These are phyloP conservation scores for Coregonus suidteri DNA, from an alignment of 2,797 vertebrate genomes.

Conservation along the genomic window DNA sequence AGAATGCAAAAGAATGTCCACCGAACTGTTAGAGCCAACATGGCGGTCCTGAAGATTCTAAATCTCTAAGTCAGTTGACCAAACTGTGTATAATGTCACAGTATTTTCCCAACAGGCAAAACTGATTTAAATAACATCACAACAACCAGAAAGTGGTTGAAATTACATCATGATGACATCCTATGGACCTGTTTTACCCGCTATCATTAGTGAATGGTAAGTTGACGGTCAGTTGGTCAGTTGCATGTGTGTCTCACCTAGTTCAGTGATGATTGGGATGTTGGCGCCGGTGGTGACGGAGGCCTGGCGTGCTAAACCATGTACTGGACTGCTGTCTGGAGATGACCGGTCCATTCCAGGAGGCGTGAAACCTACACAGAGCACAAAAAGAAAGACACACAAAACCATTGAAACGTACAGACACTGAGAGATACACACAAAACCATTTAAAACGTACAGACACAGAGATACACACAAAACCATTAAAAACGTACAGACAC, in stretches of 20 bases:
- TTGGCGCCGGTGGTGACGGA: conserved; percentile 96
- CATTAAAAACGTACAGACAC: not conserved
- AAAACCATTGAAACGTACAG: not conserved
- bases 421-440: not conserved
- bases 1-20: not conserved
- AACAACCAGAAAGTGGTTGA: not conserved
- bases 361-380: conserved; percentile 90
- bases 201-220: not conserved
- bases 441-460: not conserved
- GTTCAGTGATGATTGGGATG: conserved; percentile 99
- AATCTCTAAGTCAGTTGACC: not conserved
- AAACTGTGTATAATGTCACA: not conserved
- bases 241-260: conserved; percentile 81
- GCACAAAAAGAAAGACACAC: conserved; percentile 10
- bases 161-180: not conserved
- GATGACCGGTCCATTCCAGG: conserved; percentile 98
- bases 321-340: conserved; percentile 98
- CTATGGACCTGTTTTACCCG: not conserved
- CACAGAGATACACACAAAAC: not conserved
- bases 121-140: not conserved
- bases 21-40: not conserved
- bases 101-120: not conserved
- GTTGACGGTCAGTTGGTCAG: not conserved
- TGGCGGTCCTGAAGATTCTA: not conserved
- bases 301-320: conserved; percentile 92